Evolutionary conservation across 2,797 vertebrate species (phyloP).

Genomic region (Hippoglossus hippoglossus): DNA sequence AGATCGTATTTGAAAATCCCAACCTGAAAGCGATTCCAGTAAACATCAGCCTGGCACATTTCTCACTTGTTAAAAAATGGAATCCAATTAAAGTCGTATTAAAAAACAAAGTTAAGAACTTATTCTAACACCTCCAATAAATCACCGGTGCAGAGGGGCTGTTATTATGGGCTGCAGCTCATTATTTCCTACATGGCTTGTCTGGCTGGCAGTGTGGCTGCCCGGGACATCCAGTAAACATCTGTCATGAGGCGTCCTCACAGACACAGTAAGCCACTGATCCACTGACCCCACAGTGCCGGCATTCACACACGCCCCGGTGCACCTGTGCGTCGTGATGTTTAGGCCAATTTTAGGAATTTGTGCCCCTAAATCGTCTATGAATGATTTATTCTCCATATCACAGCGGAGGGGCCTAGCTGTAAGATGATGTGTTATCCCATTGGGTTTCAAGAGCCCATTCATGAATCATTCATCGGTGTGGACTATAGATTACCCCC

Average conservation of each 20-base stretch:
- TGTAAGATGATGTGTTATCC: constrained; percentile 72
- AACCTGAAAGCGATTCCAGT: constrained; percentile 28
- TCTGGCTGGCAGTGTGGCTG: constrained; percentile 64
- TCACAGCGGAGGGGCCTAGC: constrained; percentile 61
- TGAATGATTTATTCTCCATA: constrained; percentile 70
- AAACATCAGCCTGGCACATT: constrained; percentile 52
- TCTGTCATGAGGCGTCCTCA: constrained; percentile 73
- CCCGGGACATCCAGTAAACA: constrained; percentile 79
- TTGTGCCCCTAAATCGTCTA: constrained; percentile 60
- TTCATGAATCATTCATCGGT: constrained; percentile 80
- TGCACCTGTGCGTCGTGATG: constrained; percentile 64
- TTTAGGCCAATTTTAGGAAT: constrained; percentile 62
- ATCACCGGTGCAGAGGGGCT: constrained; percentile 43
- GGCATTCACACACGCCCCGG: constrained; percentile 60
- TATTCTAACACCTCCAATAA: constrained; percentile 62
- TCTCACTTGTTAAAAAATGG: constrained; percentile 53
- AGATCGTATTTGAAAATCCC: constrained; percentile 45
- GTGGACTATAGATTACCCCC: constrained; percentile 63
- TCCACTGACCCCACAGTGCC: constrained; percentile 76
- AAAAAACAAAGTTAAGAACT: constrained; percentile 63
- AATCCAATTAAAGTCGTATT: constrained; percentile 65
- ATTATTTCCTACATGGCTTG: constrained; percentile 65
- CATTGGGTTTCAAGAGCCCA: constrained; percentile 73
- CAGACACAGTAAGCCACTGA: constrained; percentile 75
- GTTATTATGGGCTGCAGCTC: constrained; percentile 66